Base-by-base conservation (phyloP, 2,113 vertebrate species). In the Leiothrix lutea region DNA sequence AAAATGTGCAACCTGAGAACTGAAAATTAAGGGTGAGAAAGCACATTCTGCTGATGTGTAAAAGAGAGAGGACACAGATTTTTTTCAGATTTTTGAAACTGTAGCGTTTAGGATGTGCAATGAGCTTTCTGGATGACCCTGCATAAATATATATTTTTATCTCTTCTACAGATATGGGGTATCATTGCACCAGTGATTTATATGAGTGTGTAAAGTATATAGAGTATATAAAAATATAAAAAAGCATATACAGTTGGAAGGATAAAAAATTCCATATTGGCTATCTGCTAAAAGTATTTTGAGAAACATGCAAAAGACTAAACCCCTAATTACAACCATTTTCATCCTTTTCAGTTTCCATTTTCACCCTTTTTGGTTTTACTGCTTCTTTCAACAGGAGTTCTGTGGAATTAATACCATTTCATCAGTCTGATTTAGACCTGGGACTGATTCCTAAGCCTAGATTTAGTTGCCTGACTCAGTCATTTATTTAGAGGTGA, bases 401-500 rank as follows among this genome's bases (percentile, higher is more conserved):
- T 21, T 85, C 58, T 64, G n/a, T 22, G 47, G 22, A 93, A 47
- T 60, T 85, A 88, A 51, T 29, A 21, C 18, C 2, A 62, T 67
- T 87, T 91, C 36, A 75, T 53, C 56, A 40, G 53, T 58, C 31
- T 16, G 14, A 42, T 87, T 89, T 74, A 65, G n/a, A 48, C 65
- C 38, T 57, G 62, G 73, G 91, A 69, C 18, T 33, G 38, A 51
- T 83, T 93, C 38, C 71, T 67, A 44, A 88, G 73, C 36, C 57
- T 73, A 57, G 62, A 78, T 62, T 91, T 72, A 69, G 77, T 19
- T 87, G 91, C 67, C 29, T 86, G 75, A 38, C 44, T 94, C 64
- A 91, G 85, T 83, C 72, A 73, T 95, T 95, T 94, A 83, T 95
- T 88, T 79, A 13, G 82, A 51, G 58, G 70, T 26, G 61, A 75